A percentile compares a stretch with the other conserved stretches of the same genome.
Evolutionary conservation across 1,140 invertebrate species (phyloP).

Genomic region (Lordiphosa stackelbergi): DNA sequence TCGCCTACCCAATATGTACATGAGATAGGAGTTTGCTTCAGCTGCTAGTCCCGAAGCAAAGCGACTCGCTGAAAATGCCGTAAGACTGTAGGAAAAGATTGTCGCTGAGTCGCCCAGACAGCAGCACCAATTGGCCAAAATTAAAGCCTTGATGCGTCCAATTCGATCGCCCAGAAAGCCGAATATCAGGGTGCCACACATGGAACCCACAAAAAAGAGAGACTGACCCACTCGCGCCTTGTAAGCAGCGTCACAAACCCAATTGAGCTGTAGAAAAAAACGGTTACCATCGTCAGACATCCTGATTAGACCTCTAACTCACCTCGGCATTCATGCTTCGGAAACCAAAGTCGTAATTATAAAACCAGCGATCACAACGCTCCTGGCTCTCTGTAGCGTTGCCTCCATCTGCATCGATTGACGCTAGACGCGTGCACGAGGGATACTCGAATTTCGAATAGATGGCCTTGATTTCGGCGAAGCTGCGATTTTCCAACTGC

Average conservation of each 20-base stretch:
- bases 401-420: constrained; percentile 14
- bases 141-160: constrained; percentile 79
- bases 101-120: constrained; percentile 79
- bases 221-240: constrained; percentile 80
- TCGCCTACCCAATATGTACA: constrained; percentile 80
- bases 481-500: constrained; percentile 50
- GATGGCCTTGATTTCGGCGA: constrained; percentile 43
- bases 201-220: constrained; percentile 80
- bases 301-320: constrained; percentile 16
- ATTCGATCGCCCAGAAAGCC: constrained; percentile 79
- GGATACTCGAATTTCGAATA: constrained; percentile 49
- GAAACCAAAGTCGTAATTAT: constrained; percentile 77
- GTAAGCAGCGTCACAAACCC: constrained; percentile 80
- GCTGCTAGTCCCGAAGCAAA: constrained; percentile 80
- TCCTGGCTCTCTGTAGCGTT: constrained; percentile 45
- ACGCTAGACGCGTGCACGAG: constrained; percentile 54
- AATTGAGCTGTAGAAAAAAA: constrained; percentile 77
- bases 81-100: constrained; percentile 75
- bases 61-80: constrained; percentile 77
- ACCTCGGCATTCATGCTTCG: constrained; percentile 80
- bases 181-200: constrained; percentile 79
- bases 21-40: constrained; percentile 80
- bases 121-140: constrained; percentile 78
- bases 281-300: background rate
- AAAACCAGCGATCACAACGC: constrained; percentile 77